phyloP scores from a whole-genome alignment of 1,140 invertebrate species.

The Rhyzopertha dominica region DNA sequence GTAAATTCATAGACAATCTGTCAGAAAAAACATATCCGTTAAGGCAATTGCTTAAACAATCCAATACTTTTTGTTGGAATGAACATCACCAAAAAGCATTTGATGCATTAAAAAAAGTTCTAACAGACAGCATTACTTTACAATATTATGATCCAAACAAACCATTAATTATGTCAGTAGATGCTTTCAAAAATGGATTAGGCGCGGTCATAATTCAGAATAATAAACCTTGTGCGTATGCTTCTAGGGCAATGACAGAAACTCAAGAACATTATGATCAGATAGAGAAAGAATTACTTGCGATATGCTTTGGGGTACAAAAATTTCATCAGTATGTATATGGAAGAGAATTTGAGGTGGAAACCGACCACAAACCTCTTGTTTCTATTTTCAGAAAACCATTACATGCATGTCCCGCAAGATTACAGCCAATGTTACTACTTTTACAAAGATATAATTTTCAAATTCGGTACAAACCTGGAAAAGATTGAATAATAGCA shows the following conservation, averaged over 20 bases:
- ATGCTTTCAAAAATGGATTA: conserved; percentile 38
- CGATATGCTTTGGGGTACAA: conserved; percentile 21
- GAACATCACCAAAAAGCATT: conserved; percentile 20
- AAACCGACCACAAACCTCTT: conserved; percentile 21
- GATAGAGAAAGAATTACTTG: no score
- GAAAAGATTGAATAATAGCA: conserved; percentile 26
- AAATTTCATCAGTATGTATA: conserved; percentile 27
- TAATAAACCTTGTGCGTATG: conserved; percentile 33
- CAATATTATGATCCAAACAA: conserved; percentile 29
- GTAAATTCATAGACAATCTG: conserved; percentile 39
- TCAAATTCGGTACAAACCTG: conserved; percentile 8
- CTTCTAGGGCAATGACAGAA: conserved; percentile 38
- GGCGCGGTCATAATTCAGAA: conserved; percentile 38
- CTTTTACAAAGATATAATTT: conserved; percentile 17
- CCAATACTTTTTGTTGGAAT: no score
- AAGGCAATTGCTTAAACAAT: conserved; percentile 26
- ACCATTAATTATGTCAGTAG: conserved; percentile 33
- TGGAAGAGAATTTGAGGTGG: conserved; percentile 17
- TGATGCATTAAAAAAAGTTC: conserved; percentile 23
- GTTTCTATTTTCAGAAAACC: conserved; percentile 23
- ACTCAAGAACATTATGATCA: conserved; percentile 41
- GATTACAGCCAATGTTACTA: conserved; percentile 17
- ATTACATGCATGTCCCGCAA: conserved; percentile 1
- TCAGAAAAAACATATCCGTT: conserved; percentile 28
- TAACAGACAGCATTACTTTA: conserved; percentile 29